These are phyloP conservation scores for Calidris pygmaea DNA, from an alignment of 2,113 vertebrate genomes.

Conservation along the genomic window DNA sequence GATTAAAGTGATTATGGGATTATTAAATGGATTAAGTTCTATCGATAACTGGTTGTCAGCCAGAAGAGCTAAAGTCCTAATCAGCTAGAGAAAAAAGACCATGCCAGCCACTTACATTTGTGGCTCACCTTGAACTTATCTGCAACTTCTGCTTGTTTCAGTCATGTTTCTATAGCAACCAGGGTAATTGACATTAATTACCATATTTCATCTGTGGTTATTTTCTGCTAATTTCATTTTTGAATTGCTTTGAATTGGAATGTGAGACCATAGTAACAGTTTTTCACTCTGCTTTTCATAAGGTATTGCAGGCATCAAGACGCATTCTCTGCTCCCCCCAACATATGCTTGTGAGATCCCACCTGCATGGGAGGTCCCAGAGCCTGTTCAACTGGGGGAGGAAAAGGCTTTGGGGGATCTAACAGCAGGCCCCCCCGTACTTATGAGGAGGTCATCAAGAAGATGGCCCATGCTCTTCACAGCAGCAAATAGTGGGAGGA, in stretches of 20 bases:
- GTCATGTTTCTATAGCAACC: constrained; percentile 67
- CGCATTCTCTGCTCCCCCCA: background rate
- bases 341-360: accelerated
- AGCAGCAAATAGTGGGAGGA: background rate
- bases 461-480: background rate
- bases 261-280: background rate
- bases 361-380: background rate
- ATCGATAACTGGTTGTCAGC: constrained; percentile 52
- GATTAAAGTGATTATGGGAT: constrained; percentile 63
- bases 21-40: constrained; percentile 69
- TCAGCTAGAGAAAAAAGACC: constrained; percentile 42
- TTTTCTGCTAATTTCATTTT: constrained; percentile 63
- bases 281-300: background rate
- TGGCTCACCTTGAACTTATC: constrained; percentile 67
- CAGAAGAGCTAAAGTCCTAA: constrained; percentile 43
- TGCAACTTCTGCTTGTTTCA: constrained; percentile 60
- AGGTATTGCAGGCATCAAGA: background rate
- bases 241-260: constrained; percentile 47
- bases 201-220: constrained; percentile 36
- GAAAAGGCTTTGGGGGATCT: background rate
- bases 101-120: background rate
- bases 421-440: background rate
- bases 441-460: background rate
- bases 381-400: background rate
- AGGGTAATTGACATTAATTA: constrained; percentile 72